These are phyloP conservation scores for Drosophila nigricruria DNA, from an alignment of 2,888 invertebrate genomes.

Conservation along the genomic window DNA sequence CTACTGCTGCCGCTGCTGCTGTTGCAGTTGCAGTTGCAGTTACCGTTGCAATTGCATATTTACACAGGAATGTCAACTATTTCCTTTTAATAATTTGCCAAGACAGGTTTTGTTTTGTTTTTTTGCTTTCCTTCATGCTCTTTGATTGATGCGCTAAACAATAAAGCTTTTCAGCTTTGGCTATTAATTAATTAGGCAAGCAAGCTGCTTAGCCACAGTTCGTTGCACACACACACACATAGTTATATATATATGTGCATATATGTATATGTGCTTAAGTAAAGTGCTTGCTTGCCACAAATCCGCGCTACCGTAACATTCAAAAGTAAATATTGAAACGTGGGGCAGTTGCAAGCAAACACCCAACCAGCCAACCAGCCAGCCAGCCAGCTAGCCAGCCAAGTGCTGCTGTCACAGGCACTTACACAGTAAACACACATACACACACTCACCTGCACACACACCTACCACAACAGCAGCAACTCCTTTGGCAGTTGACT, in stretches of 20 bases:
- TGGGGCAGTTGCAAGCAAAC: slow-evolving; percentile 52
- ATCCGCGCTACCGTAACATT: slow-evolving; percentile 62
- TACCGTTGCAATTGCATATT: slow-evolving; percentile 76
- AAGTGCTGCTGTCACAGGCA: slow-evolving; percentile 32
- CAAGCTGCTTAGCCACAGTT: slow-evolving; percentile 26
- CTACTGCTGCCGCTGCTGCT: slow-evolving; percentile 11
- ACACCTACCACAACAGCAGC: slow-evolving; percentile 18
- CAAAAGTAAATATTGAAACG: slow-evolving; percentile 66
- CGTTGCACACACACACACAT: slow-evolving; percentile 5
- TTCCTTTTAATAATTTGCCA: slow-evolving; percentile 78
- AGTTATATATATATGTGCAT: too few species aligned
- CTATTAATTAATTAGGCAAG: slow-evolving; percentile 67
- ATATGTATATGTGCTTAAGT: not conserved
- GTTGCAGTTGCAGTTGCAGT: slow-evolving; percentile 67
- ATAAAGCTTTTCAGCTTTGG: slow-evolving; percentile 38
- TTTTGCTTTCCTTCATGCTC: not conserved
- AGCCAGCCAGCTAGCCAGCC: slow-evolving; percentile 26
- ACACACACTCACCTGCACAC: slow-evolving; percentile 29
- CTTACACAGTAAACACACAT: slow-evolving; percentile 25
- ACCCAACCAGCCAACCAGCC: not conserved
- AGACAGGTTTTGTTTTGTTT: slow-evolving; percentile 49
- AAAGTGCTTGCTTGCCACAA: slow-evolving; percentile 41
- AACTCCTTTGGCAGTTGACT: slow-evolving; percentile 56
- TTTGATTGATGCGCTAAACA: slow-evolving; percentile 43
- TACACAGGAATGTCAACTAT: slow-evolving; percentile 78